Evolutionary conservation across 1,140 invertebrate species (phyloP).

Genomic region (Globodera rostochiensis): DNA sequence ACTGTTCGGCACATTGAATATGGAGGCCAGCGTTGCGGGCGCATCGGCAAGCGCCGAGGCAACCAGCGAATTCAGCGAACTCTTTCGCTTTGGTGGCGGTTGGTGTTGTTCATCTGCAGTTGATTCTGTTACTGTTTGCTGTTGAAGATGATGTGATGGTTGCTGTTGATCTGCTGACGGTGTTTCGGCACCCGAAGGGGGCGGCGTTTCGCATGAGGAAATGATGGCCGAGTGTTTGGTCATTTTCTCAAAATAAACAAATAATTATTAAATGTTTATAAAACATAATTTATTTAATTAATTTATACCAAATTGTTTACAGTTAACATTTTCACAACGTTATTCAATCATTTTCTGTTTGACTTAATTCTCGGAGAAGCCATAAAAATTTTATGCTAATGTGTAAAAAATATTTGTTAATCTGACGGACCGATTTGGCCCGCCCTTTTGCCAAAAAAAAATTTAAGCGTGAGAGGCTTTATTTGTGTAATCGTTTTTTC

Average conservation of each 20-base stretch:
- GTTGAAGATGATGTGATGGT: background rate
- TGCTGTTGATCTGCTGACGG: conserved; percentile 1
- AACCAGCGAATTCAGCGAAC: conserved; percentile 20
- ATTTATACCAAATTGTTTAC: too few relatives aligned
- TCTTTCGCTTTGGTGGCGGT: conserved; percentile 10
- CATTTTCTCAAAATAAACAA: background rate
- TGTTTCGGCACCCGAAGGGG: background rate
- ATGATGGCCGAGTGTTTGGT: background rate
- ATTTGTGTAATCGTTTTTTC: too few relatives aligned
- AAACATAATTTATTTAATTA: background rate
- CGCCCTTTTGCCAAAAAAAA: too few relatives aligned
- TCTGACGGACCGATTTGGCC: background rate
- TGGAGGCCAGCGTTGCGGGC: conserved; percentile 19
- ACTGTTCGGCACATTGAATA: conserved; percentile 10
- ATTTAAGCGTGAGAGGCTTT: too few relatives aligned
- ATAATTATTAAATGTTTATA: background rate
- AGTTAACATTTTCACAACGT: too few relatives aligned
- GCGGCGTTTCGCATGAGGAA: background rate
- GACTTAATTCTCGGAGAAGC: background rate
- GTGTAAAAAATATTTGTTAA: background rate
- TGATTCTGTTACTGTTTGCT: background rate
- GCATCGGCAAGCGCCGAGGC: conserved; percentile 21
- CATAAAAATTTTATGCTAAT: background rate
- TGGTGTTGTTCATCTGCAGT: background rate
- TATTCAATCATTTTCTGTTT: background rate